Percentiles rank a stretch among this genome's conserved stretches.
Conservation (phyloP, 2,888 invertebrate genomes). For the Julus scandinavius region DNA sequence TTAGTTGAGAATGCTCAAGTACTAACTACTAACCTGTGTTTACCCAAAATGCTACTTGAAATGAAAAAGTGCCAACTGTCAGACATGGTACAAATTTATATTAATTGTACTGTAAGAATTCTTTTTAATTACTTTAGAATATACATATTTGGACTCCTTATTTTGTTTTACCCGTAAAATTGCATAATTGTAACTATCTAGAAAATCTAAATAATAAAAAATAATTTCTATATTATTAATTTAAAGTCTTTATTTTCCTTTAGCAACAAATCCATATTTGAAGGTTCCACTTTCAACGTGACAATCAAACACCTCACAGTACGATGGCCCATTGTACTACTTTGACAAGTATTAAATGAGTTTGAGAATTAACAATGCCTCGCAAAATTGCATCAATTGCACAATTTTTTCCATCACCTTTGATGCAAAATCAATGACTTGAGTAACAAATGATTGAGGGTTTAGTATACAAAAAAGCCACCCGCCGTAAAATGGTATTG, state of each 20-base stretch:
- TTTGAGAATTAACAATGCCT: neutral
- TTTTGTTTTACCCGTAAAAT: no score
- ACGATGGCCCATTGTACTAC: neutral
- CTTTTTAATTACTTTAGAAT: neutral
- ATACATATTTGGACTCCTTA: no score
- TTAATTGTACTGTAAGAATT: neutral
- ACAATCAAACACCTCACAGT: neutral
- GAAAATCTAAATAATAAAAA: no score
- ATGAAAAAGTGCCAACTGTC: no score
- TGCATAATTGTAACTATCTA: no score
- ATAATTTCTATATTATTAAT: neutral
- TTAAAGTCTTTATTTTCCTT: neutral
- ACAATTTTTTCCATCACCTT: slow-evolving; percentile 35
- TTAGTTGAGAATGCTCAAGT: no score
- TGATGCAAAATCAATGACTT: slow-evolving; percentile 35
- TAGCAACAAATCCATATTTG: neutral
- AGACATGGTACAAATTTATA: no score
- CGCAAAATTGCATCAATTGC: slow-evolving; percentile 40
- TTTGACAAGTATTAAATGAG: slow-evolving; percentile 29
- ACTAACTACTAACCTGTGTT: no score
- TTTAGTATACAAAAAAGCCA: neutral
- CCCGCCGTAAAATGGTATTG: neutral
- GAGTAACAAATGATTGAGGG: slow-evolving; percentile 12
- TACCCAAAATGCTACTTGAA: no score
- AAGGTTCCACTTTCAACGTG: neutral